Base-by-base conservation (phyloP, 2,113 vertebrate genomes). In the Aegotheles bennettii region DNA sequence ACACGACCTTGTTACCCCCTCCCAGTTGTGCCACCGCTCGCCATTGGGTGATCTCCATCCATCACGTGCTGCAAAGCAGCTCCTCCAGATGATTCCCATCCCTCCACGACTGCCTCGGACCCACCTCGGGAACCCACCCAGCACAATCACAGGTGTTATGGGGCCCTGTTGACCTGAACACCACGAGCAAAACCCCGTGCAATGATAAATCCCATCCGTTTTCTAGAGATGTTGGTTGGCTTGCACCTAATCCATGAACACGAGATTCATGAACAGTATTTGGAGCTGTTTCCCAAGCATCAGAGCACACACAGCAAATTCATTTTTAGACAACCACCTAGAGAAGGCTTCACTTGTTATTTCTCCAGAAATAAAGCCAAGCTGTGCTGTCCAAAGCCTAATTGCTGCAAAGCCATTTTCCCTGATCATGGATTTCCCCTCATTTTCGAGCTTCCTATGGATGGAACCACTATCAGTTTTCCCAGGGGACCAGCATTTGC, bases 291-390 rank as follows among this genome's bases (percentile, higher is more conserved):
- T 42, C 67, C 14, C 77, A 24, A 38, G 29, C 76, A 11, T 5
- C 65, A n/a, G 31, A 35, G 42, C 48, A 23, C 50, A 8, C 53
- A 1, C 3, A 5, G 17, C 51, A 3, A 7, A 56, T 18, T 4
- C 67, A 5, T 10, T 57, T 29, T 56, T 3, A 54, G 47, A 2
- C 3, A 11, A 7, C n/a, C 3, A 1, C 28, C 1, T 5, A 2
- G 68, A 70, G 63, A 21, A 79, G 21, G 13, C 20, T 24, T 24
- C 43, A 2, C 9, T 11, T 2, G 0, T 3, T 1, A 7, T 9
- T 33, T 64, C 81, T 43, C 3, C 2, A 74, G 36, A n/a, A 84
- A 60, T 6, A 10, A 14, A 54, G 28, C 5, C 31, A 3, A 61
- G 67, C 80, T 21, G 0, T 4, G 73, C 10, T 31, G 19, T 9